These are phyloP conservation scores for Blastobasis lacticolella DNA, from an alignment of 2,888 invertebrate genomes.

Conservation along the genomic window DNA sequence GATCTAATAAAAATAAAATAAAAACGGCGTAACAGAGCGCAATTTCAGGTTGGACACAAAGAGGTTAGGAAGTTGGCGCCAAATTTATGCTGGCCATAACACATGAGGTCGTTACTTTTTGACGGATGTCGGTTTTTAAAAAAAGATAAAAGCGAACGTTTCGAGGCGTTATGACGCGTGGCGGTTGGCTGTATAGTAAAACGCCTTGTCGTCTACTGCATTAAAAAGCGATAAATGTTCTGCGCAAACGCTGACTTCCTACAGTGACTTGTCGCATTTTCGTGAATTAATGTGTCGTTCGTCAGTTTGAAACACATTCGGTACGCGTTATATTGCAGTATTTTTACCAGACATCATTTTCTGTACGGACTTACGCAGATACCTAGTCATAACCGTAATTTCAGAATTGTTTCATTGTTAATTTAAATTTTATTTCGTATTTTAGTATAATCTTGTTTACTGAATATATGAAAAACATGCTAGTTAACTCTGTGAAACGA, in stretches of 20 bases:
- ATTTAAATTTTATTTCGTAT: no score
- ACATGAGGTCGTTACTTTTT: constrained; percentile 30
- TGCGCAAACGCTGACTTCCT: constrained; percentile 23
- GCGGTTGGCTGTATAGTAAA: constrained; percentile 36
- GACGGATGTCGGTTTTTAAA: constrained; percentile 35
- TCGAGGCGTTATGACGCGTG: constrained; percentile 43
- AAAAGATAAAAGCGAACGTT: constrained; percentile 49
- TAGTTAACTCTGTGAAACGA: no score
- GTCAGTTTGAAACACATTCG: constrained; percentile 7
- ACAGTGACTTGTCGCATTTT: constrained; percentile 23
- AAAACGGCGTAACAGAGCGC: not conserved
- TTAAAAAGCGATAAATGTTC: constrained; percentile 58
- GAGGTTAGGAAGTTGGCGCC: constrained; percentile 31
- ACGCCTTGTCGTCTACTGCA: constrained; percentile 47
- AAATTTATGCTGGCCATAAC: constrained; percentile 16
- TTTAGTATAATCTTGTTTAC: no score
- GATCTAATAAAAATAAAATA: constrained; percentile 15
- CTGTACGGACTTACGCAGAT: no score
- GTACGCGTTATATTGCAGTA: no score
- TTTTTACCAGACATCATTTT: no score
- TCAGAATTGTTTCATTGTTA: no score
- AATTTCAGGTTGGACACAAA: constrained; percentile 10
- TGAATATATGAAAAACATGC: no score
- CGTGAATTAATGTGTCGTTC: constrained; percentile 31
- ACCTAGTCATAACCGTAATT: no score